These are phyloP conservation scores for Cataglyphis rosenhaueri DNA, from an alignment of 2,888 invertebrate genomes.

Conservation along the genomic window DNA sequence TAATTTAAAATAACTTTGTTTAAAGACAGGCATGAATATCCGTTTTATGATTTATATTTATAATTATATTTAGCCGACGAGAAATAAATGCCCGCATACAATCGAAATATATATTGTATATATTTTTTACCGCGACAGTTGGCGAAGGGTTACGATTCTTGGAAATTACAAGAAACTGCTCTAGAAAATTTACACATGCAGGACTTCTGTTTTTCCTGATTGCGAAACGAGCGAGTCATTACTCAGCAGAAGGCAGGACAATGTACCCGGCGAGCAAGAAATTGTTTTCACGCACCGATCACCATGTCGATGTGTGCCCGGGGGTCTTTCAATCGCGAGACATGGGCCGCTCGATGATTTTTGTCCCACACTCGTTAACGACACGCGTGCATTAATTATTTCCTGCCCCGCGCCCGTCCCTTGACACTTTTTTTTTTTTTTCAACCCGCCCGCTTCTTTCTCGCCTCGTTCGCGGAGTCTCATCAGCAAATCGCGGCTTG, in stretches of 20 bases:
- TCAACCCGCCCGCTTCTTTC: conserved; percentile 27
- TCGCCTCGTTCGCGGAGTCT: conserved; percentile 36
- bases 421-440: neutral
- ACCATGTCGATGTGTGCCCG: conserved; percentile 58
- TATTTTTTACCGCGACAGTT: conserved; percentile 42
- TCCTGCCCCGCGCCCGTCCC: neutral
- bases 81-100: conserved; percentile 36
- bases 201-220: conserved; percentile 3
- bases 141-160: neutral
- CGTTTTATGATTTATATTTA: conserved; percentile 42
- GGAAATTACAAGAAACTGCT: conserved; percentile 44
- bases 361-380: conserved; percentile 72
- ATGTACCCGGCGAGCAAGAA: conserved; percentile 66
- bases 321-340: conserved; percentile 65
- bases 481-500: conserved; percentile 51
- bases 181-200: conserved; percentile 37
- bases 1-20: conserved; percentile 5
- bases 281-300: conserved; percentile 68
- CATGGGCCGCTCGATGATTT: conserved; percentile 71
- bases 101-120: conserved; percentile 47
- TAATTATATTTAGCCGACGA: conserved; percentile 33
- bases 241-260: conserved; percentile 70
- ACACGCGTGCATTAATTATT: conserved; percentile 75
- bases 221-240: conserved; percentile 61
- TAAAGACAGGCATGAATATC: neutral